Evolutionary conservation across 2,113 vertebrate species (phyloP).

Genomic region (Lucifuga dentata): DNA sequence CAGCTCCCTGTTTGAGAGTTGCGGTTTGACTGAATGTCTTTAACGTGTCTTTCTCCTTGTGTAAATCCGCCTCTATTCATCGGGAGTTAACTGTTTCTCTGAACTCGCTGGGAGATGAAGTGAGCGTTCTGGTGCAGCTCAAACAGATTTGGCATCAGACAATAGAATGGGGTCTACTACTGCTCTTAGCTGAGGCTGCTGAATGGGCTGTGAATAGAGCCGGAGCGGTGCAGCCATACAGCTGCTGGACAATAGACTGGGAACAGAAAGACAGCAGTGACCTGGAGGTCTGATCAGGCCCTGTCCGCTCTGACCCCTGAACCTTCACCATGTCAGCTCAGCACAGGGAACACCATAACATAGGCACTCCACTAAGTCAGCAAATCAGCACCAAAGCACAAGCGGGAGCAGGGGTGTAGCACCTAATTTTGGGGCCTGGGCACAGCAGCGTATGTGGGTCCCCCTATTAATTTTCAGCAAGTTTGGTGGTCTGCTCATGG

Average conservation of each 20-base stretch:
- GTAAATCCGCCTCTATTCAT: constrained; percentile 69
- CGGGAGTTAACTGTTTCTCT: constrained; percentile 67
- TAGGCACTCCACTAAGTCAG: constrained; percentile 16
- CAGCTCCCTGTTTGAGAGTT: constrained; percentile 43
- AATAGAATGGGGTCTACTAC: constrained; percentile 61
- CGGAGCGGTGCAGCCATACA: constrained; percentile 61
- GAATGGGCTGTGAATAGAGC: constrained; percentile 68
- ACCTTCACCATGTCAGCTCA: constrained; percentile 48
- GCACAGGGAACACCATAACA: constrained; percentile 24
- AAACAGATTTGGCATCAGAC: constrained; percentile 70
- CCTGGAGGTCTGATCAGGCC: constrained; percentile 50
- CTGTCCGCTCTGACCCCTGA: constrained; percentile 65
- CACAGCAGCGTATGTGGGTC: no score
- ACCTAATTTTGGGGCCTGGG: no score
- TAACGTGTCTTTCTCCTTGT: constrained; percentile 67
- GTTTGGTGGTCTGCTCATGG: no score
- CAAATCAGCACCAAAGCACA: constrained; percentile 29
- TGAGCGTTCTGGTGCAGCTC: constrained; percentile 64
- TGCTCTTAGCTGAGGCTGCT: constrained; percentile 67
- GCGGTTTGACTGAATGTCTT: constrained; percentile 61
- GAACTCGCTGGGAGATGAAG: constrained; percentile 76
- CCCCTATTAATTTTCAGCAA: no score
- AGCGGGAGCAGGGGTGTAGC: no score
- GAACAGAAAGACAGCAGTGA: constrained; percentile 69
- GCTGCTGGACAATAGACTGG: constrained; percentile 71